Conservation (phyloP, 2,888 invertebrate genomes). For the Hydroisotoma schaefferi region DNA sequence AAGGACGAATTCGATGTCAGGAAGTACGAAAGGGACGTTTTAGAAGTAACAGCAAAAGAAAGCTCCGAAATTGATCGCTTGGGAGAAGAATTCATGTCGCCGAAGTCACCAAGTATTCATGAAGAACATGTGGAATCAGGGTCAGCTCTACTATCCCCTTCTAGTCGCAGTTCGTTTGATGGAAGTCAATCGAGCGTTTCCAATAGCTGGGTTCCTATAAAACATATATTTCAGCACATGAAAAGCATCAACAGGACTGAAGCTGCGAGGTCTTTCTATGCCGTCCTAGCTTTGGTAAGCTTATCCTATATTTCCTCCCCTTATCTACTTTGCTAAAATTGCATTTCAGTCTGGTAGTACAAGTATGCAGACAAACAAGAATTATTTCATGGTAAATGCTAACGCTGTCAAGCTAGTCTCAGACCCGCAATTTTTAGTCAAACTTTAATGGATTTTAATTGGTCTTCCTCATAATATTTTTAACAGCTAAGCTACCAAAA, state of each 20-base stretch:
- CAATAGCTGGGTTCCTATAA: slow-evolving; percentile 42
- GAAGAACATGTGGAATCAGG: slow-evolving; percentile 10
- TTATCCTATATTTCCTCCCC: no score
- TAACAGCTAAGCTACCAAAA: slow-evolving; percentile 47
- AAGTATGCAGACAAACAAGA: no score
- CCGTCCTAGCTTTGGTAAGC: slow-evolving; percentile 47
- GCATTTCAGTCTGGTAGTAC: no score
- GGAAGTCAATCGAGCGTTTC: slow-evolving; percentile 25
- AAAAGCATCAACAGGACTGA: slow-evolving; percentile 44
- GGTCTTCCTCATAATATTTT: slow-evolving; percentile 15
- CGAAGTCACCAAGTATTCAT: slow-evolving; percentile 20
- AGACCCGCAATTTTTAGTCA: not conserved
- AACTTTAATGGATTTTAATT: not conserved
- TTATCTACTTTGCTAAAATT: no score
- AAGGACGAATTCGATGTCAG: slow-evolving; percentile 46
- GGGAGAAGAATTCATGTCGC: slow-evolving; percentile 12
- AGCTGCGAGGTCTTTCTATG: slow-evolving; percentile 45
- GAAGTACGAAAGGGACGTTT: slow-evolving; percentile 46
- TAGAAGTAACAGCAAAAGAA: slow-evolving; percentile 39
- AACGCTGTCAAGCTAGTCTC: no score
- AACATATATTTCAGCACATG: slow-evolving; percentile 44
- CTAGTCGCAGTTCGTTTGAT: slow-evolving; percentile 27
- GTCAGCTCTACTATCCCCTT: slow-evolving; percentile 8
- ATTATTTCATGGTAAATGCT: no score
- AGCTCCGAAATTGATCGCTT: slow-evolving; percentile 22